phyloP scores from a whole-genome alignment of 2,888 invertebrate species.

The Himalopsyche japonica region DNA sequence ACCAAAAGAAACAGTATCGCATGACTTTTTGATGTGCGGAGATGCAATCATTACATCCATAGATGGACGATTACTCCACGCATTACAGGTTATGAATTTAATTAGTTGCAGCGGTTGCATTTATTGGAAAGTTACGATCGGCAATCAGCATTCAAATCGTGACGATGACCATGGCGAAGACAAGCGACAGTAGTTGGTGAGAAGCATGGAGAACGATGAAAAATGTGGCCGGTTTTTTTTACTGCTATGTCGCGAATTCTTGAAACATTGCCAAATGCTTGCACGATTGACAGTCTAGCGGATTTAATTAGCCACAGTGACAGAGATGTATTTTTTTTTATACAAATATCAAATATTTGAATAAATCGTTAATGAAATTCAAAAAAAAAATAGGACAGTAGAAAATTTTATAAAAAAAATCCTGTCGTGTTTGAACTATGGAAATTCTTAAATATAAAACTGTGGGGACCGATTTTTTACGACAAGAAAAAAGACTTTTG shows the following conservation, averaged over 20 bases:
- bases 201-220: neutral
- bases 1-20: no score
- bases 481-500: no score
- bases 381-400: no score
- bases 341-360: no score
- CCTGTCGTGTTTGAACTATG: no score
- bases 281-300: neutral
- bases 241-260: neutral
- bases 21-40: no score
- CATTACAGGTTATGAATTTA: neutral
- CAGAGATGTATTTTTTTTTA: neutral
- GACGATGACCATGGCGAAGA: neutral
- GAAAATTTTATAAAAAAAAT: no score
- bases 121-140: neutral
- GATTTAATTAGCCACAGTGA: neutral
- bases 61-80: no score
- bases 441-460: no score
- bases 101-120: neutral
- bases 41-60: no score
- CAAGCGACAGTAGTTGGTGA: neutral
- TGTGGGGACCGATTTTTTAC: no score
- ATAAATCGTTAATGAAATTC: no score
- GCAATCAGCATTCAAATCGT: neutral
- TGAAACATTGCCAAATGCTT: neutral
- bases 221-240: neutral